Conservation (phyloP, 2,113 vertebrate species). For the Marmota flaviventris region DNA sequence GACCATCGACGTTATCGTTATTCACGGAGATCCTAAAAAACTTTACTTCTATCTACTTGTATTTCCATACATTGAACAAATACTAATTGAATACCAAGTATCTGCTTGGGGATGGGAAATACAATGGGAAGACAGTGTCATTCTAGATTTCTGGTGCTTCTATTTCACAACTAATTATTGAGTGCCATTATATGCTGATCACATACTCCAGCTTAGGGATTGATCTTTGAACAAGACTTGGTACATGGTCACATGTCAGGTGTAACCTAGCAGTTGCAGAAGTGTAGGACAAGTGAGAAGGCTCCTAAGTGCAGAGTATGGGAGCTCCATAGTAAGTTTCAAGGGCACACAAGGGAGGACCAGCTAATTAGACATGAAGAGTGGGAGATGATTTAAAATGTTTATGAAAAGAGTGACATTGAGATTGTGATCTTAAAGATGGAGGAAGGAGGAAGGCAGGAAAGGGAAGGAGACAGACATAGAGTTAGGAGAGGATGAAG, state of each 20-base stretch:
- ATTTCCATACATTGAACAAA: not conserved
- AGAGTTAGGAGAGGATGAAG: not conserved
- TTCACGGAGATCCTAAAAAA: not conserved
- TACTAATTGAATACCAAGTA: not conserved
- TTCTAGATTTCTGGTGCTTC: not conserved
- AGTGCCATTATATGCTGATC: not conserved
- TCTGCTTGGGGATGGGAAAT: not conserved
- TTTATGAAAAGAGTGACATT: not conserved
- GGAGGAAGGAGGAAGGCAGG: not conserved
- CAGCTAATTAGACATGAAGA: not conserved
- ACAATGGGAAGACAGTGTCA: not conserved
- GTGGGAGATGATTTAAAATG: not conserved
- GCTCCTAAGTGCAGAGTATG: not conserved
- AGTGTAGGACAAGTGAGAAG: not conserved
- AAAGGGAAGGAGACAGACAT: not conserved
- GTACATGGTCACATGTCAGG: not conserved
- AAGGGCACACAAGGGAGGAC: not conserved
- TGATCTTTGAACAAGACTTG: not conserved
- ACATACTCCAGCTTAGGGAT: too few species aligned
- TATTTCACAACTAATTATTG: not conserved
- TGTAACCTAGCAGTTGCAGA: not conserved
- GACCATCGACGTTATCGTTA: not conserved
- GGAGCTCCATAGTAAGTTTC: not conserved
- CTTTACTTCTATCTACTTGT: not conserved
- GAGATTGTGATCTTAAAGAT: not conserved